A percentile compares a stretch with the other conserved stretches of the same genome.
These are phyloP conservation scores for Stictonetta naevosa DNA, from an alignment of 2,113 vertebrate genomes.

Conservation along the genomic window DNA sequence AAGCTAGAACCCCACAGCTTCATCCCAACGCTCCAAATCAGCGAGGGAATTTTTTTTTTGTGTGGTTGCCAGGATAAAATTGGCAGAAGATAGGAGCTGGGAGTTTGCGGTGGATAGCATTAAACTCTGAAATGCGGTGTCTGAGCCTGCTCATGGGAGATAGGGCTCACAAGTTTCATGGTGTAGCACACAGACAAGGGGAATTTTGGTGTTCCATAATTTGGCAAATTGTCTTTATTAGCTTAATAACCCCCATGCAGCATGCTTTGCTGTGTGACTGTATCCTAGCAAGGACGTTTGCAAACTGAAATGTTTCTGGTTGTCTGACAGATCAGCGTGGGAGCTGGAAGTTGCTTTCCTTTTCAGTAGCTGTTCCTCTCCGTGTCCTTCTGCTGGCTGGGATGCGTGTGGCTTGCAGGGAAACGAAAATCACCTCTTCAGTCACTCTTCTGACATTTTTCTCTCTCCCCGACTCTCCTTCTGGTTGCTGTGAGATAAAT, in stretches of 20 bases:
- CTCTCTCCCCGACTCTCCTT: background rate
- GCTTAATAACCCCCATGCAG: background rate
- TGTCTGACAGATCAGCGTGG: background rate
- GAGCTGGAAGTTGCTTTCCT: background rate
- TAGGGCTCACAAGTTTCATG: rapidly evolving
- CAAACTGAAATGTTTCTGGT: background rate
- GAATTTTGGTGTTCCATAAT: background rate
- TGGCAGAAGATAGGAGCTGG: background rate
- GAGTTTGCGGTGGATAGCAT: background rate
- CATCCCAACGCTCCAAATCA: background rate
- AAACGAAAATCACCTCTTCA: background rate
- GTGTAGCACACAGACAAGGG: background rate
- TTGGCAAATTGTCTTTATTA: background rate
- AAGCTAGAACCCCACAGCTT: background rate
- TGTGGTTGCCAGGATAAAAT: background rate
- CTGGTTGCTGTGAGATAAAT: background rate
- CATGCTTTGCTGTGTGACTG: background rate
- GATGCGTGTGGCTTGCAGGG: background rate
- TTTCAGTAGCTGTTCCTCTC: background rate
- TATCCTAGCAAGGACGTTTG: background rate
- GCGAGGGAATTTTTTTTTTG: background rate
- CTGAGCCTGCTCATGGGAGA: background rate
- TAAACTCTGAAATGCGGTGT: background rate
- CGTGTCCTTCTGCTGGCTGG: background rate
- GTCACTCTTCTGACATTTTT: background rate